Evolutionary conservation across 2,113 vertebrate species (phyloP).

Genomic region (Pseudopodoces humilis): DNA sequence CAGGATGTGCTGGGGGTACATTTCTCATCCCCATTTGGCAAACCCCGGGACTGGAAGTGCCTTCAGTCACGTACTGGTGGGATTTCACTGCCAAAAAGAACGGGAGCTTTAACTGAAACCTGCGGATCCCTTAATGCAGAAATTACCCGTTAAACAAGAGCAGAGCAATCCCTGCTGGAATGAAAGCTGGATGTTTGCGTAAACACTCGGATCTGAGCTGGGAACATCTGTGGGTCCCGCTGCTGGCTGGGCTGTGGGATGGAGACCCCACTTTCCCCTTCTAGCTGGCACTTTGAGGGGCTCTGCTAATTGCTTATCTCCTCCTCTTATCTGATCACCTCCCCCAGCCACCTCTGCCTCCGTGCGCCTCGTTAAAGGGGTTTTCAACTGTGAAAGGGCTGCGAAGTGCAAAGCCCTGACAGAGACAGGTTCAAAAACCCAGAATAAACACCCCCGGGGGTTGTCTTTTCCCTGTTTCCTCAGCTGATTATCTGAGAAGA

Average conservation of each 20-base stretch:
- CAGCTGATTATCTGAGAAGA: constrained; percentile 52
- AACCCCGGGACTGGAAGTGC: not conserved
- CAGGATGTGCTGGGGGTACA: not conserved
- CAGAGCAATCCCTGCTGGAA: constrained; percentile 15
- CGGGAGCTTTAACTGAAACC: constrained; percentile 25
- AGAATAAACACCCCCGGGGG: constrained; percentile 41
- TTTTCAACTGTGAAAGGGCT: constrained; percentile 38
- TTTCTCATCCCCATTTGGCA: not conserved
- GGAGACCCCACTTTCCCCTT: not conserved
- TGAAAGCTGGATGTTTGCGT: not conserved
- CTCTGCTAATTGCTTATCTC: constrained; percentile 28
- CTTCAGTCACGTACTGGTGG: constrained; percentile 65
- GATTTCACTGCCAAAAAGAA: constrained; percentile 59
- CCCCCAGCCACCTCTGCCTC: not conserved
- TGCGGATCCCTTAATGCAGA: constrained; percentile 55
- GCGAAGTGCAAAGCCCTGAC: not conserved
- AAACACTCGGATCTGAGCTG: not conserved
- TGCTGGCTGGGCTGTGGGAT: not conserved
- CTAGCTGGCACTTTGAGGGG: constrained; percentile 1
- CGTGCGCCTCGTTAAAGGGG: not conserved
- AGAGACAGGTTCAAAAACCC: not conserved
- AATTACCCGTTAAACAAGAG: constrained; percentile 48
- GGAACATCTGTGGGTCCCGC: not conserved
- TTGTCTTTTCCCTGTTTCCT: constrained; percentile 57
- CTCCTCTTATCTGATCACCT: constrained; percentile 2